Conservation (phyloP, 2,797 vertebrate species). For the Hydrolagus colliei region DNA sequence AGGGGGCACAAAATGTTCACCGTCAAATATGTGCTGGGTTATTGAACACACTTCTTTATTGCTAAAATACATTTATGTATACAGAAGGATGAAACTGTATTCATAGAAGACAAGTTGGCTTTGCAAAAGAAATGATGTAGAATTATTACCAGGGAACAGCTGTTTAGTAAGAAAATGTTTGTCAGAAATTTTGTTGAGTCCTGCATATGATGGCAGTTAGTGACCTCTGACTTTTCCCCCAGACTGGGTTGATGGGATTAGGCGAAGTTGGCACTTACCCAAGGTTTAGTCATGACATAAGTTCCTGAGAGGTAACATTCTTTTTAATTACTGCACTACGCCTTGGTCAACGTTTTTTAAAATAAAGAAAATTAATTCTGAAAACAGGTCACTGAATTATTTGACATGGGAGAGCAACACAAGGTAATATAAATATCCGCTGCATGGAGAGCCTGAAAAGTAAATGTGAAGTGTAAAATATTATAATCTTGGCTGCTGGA, state of each 20-base stretch:
- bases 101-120: neutral
- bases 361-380: conserved; percentile 46
- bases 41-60: neutral
- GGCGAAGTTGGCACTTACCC: conserved; percentile 63
- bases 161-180: conserved; percentile 53
- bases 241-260: conserved; percentile 72
- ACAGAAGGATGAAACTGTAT: neutral
- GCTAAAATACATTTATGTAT: neutral
- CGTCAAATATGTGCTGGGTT: conserved; percentile 1
- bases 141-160: conserved; percentile 50
- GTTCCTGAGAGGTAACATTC: conserved; percentile 69
- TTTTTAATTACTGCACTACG: conserved; percentile 74
- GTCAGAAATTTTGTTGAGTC: conserved; percentile 56
- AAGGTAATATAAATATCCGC: conserved; percentile 56
- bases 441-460: conserved; percentile 35
- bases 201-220: conserved; percentile 64
- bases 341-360: conserved; percentile 59
- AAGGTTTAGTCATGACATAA: conserved; percentile 65
- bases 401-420: conserved; percentile 60
- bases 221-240: conserved; percentile 70
- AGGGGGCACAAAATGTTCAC: neutral
- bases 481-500: neutral
- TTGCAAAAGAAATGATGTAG: conserved; percentile 30
- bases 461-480: conserved; percentile 9
- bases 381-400: conserved; percentile 50